phyloP scores from a whole-genome alignment of 2,888 invertebrate species.

The Andrena trimmerana region DNA sequence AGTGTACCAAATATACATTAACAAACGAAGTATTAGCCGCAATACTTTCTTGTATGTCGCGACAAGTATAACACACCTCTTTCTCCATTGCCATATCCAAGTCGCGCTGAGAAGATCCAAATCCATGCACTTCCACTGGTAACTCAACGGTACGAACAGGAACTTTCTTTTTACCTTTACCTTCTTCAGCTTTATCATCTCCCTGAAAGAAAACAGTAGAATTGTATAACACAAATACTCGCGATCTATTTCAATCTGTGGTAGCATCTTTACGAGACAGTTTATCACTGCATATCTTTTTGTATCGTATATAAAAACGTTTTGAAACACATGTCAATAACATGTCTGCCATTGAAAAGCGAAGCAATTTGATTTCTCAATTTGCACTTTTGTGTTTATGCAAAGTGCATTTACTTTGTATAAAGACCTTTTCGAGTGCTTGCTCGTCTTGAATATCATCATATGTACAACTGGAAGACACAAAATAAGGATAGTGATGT shows the following conservation, averaged over 20 bases:
- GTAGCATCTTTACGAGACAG: constrained; percentile 44
- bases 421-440: constrained; percentile 31
- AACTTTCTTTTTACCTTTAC: constrained; percentile 91
- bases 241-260: constrained; percentile 14
- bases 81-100: constrained; percentile 92
- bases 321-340: background rate
- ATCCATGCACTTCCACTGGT: constrained; percentile 92
- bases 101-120: constrained; percentile 90
- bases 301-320: background rate
- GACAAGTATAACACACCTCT: constrained; percentile 87
- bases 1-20: constrained; percentile 57
- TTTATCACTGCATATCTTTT: constrained; percentile 3
- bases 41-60: background rate
- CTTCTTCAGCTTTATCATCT: constrained; percentile 87
- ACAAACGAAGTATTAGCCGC: background rate
- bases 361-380: constrained; percentile 1
- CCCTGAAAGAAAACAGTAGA: constrained; percentile 74
- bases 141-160: constrained; percentile 93
- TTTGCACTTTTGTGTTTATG: background rate
- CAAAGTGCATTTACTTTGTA: constrained; percentile 16
- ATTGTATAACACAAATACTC: constrained; percentile 13
- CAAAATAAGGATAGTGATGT: constrained; percentile 42
- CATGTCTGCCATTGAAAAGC: background rate
- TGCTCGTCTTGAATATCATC: constrained; percentile 23
- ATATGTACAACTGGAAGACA: constrained; percentile 22